Conservation (phyloP, 2,888 invertebrate genomes). For the Himalopsyche kuldschensis region DNA sequence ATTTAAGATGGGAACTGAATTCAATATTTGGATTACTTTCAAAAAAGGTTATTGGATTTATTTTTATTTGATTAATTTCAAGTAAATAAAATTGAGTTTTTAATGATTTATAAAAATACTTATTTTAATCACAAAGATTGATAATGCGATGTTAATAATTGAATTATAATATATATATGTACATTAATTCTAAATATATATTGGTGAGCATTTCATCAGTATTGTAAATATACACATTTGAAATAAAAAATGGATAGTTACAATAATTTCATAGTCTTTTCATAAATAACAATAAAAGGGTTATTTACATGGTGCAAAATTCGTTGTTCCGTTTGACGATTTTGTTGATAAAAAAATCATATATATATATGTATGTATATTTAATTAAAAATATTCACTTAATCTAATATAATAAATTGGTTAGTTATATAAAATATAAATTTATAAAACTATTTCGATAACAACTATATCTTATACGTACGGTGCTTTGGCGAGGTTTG, state of each 20-base stretch:
- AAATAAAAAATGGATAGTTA: conserved; percentile 18
- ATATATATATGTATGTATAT: neutral
- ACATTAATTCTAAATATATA: conserved; percentile 49
- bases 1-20: neutral
- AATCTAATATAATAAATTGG: conserved; percentile 23
- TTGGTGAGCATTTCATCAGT: conserved; percentile 45
- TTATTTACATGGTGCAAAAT: conserved; percentile 34
- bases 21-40: neutral
- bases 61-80: neutral
- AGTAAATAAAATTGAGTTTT: neutral
- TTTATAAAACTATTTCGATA: conserved; percentile 18
- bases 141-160: conserved; percentile 42
- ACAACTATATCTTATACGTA: conserved; percentile 4
- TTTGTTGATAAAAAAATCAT: neutral
- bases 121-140: conserved; percentile 8
- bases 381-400: neutral
- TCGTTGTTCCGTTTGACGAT: conserved; percentile 15
- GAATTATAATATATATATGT: conserved; percentile 43
- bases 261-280: conserved; percentile 43
- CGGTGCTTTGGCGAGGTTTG: conserved; percentile 39
- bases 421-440: conserved; percentile 27
- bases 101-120: conserved; percentile 48
- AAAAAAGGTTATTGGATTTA: neutral
- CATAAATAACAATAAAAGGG: conserved; percentile 43
- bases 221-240: neutral